Percentiles rank a stretch among this genome's conserved stretches.
Conservation (phyloP, 1,140 invertebrate species). For the Colletes latitarsis region DNA sequence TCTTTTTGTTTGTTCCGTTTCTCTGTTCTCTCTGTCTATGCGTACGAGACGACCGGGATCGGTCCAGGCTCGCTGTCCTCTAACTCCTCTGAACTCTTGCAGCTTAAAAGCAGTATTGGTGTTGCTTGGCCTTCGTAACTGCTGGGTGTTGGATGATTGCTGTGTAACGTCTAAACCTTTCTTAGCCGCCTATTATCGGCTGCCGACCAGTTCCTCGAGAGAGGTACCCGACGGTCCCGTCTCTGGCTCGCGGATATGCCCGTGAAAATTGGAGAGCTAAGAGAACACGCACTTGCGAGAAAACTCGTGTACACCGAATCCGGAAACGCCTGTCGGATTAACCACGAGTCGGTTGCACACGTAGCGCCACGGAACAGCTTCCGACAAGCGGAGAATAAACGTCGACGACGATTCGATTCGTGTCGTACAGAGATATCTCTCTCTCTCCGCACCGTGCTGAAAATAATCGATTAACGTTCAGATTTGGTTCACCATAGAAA, state of each 20-base stretch:
- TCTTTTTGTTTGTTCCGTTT: constrained; percentile 61
- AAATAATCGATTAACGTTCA: constrained; percentile 35
- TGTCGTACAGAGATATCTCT: constrained; percentile 35
- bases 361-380: constrained; percentile 15
- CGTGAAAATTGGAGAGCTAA: constrained; percentile 20
- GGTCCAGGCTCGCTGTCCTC: constrained; percentile 55
- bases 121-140: constrained; percentile 77
- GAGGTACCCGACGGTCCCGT: constrained; percentile 18
- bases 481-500: constrained; percentile 53
- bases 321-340: constrained; percentile 28
- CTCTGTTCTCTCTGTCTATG: constrained; percentile 67
- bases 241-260: constrained; percentile 19
- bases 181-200: constrained; percentile 53
- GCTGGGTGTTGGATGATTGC: constrained; percentile 66
- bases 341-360: constrained; percentile 23
- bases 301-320: constrained; percentile 13
- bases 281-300: constrained; percentile 17
- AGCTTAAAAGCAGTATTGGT: constrained; percentile 76
- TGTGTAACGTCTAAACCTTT: constrained; percentile 63
- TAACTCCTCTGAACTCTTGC: constrained; percentile 70
- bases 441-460: constrained; percentile 2
- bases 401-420: constrained; percentile 41
- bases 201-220: constrained; percentile 33
- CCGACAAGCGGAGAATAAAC: constrained; percentile 32
- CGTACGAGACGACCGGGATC: constrained; percentile 61